Evolutionary conservation across 2,888 invertebrate genomes (phyloP).

Genomic region (Athalia rosae): DNA sequence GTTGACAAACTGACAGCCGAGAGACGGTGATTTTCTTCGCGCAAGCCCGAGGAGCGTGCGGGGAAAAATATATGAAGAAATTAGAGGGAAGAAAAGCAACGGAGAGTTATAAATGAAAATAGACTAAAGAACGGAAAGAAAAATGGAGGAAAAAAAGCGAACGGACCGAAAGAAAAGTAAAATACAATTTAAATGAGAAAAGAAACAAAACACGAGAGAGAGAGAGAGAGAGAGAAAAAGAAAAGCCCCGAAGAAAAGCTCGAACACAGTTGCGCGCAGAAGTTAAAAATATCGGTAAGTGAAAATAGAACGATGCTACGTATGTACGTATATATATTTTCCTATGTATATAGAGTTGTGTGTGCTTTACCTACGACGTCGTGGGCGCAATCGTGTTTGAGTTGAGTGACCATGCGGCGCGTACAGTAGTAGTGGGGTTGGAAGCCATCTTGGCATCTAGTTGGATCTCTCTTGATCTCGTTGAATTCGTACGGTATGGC

Average conservation of each 20-base stretch:
- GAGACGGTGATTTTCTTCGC: conserved; percentile 45
- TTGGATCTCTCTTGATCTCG: conserved; percentile 48
- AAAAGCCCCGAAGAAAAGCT: neutral
- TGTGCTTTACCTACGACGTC: conserved; percentile 20
- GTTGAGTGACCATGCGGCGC: conserved; percentile 43
- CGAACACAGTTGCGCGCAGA: conserved; percentile 33
- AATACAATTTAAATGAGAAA: conserved; percentile 26
- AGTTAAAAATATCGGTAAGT: conserved; percentile 54
- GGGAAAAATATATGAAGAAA: conserved; percentile 44
- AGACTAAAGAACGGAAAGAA: conserved; percentile 44
- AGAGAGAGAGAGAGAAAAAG: conserved; percentile 47
- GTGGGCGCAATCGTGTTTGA: conserved; percentile 42
- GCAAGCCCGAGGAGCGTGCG: conserved; percentile 27
- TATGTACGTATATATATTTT: neutral
- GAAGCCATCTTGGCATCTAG: conserved; percentile 61
- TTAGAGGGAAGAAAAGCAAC: conserved; percentile 42
- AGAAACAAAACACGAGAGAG: conserved; percentile 42
- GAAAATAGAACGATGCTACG: conserved; percentile 49
- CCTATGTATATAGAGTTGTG: conserved; percentile 43
- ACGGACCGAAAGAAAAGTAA: conserved; percentile 45
- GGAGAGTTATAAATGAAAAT: conserved; percentile 41
- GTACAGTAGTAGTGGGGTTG: conserved; percentile 50
- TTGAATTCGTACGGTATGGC: conserved; percentile 3
- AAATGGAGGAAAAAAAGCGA: neutral
- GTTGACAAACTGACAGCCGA: conserved; percentile 45